Conservation (phyloP, 37 sponge, comb jelly and placozoan genomes). For the Ianthella basta region DNA sequence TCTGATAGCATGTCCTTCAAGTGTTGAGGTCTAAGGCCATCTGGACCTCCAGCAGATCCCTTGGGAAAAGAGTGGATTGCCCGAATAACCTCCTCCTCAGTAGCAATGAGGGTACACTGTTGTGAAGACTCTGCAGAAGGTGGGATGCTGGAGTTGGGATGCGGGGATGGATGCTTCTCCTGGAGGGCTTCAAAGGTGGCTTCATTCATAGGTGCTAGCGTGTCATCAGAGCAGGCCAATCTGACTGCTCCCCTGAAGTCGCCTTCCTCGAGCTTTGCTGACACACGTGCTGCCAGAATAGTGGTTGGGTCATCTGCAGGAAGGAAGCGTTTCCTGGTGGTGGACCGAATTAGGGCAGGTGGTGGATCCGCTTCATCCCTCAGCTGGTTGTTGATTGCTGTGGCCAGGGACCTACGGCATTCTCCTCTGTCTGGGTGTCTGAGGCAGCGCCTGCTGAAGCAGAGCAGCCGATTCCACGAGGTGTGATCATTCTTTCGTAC, state of each 20-base stretch:
- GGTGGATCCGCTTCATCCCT: not conserved
- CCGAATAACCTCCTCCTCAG: not conserved
- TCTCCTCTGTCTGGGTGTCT: not conserved
- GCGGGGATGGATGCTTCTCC: constrained; percentile 3
- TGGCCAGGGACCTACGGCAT: not conserved
- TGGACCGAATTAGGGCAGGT: not conserved
- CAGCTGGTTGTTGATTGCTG: not conserved
- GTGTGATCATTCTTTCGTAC: not conserved
- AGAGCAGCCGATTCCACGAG: not conserved
- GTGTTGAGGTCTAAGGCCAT: constrained; percentile 14
- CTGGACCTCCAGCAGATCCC: constrained; percentile 13
- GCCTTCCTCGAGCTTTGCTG: constrained; percentile 10
- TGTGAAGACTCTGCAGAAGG: not conserved
- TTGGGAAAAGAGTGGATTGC: constrained; percentile 2
- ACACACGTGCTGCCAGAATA: not conserved
- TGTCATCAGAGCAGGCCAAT: constrained; percentile 22
- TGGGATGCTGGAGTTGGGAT: constrained; percentile 11
- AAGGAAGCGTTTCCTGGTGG: not conserved
- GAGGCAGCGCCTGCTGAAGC: constrained; percentile 7
- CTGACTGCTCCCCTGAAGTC: constrained; percentile 1
- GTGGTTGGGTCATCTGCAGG: not conserved
- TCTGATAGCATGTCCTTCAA: not conserved
- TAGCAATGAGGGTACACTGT: not conserved
- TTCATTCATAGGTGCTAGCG: not conserved
- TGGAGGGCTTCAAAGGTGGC: constrained; percentile 1